Evolutionary conservation across 1,140 invertebrate genomes (phyloP).

Genomic region (Zaprionus davidi): DNA sequence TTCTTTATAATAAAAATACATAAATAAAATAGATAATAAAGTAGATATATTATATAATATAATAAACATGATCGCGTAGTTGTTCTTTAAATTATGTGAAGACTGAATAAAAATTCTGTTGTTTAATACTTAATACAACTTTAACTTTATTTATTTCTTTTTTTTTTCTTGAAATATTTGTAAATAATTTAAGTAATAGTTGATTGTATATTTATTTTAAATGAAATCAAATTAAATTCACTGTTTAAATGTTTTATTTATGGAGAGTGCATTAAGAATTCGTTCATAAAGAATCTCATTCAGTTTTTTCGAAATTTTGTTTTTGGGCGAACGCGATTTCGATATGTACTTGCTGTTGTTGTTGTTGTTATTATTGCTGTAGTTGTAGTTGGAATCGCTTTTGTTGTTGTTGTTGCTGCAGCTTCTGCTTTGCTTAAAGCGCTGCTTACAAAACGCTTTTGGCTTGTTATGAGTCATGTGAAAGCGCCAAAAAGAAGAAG

Average conservation of each 20-base stretch:
- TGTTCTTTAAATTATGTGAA: no score
- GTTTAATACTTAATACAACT: no score
- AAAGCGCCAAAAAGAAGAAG: conserved; percentile 62
- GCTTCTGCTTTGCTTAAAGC: conserved; percentile 58
- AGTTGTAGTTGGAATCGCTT: conserved; percentile 23
- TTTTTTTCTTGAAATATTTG: no score
- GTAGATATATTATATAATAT: no score
- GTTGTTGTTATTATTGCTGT: conserved; percentile 30
- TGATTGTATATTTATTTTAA: no score
- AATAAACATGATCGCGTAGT: no score
- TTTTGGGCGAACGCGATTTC: conserved; percentile 49
- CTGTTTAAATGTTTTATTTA: not conserved
- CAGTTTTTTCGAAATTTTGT: conserved; percentile 12
- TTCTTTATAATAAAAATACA: no score
- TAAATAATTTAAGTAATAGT: no score
- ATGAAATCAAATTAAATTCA: no score
- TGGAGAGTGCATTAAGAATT: conserved; percentile 30
- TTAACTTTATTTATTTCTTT: no score
- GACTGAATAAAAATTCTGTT: no score
- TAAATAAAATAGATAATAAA: no score
- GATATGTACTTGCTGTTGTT: conserved; percentile 40
- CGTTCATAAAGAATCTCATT: not conserved
- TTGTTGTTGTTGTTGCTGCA: conserved; percentile 29
- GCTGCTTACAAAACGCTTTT: conserved; percentile 64
- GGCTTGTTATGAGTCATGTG: conserved; percentile 79